Base-by-base conservation (phyloP, 1,140 invertebrate genomes). In the Antheraea pernyi region DNA sequence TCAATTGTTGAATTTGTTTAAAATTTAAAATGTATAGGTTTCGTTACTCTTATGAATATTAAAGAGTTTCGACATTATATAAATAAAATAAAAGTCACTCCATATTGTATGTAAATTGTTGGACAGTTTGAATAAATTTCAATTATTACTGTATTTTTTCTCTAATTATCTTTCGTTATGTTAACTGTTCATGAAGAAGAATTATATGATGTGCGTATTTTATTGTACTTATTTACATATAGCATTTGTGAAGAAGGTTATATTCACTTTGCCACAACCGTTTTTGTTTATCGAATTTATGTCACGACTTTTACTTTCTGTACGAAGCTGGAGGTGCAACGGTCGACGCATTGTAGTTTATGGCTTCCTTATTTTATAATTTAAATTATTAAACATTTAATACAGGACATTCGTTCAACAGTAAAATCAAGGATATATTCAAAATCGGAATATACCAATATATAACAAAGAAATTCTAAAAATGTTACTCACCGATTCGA, bases 401-500 rank as follows among this genome's bases (percentile, higher is more conserved):
- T 53, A 53, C 46, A 53, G 13, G 16, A 53, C 16, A 53, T n/a
- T 53, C 4, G 0, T 53, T 13, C 46, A 53, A 16, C 6, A 11
- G 46, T 13, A 16, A 9, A 11, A 53, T 53, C 46, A 53, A 53
- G 46, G 46, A 13, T 53, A 53, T 53, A 13, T 53, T 16, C 5
- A n/a, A 53, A 53, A 53, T 53, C 13, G 9, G 16, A 16, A 53
- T 16, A 53, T 53, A 16, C 46, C 16, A 13, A 16, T n/a, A 53
- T 53, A 53, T 53, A 53, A 53, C 46, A 53, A 53, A 53, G 46
- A 53, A 53, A 53, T 53, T 53, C 0, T 13, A 53, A 53, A 53
- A 11, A 53, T n/a, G 1, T 53, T 53, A 68, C 75, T 74, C 58
- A 77, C 75, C 72, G 22, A 59, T 58, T 53, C 59, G 48, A 59